Evolutionary conservation across 2,888 invertebrate genomes (phyloP).

Genomic region (Laspeyria flexula): DNA sequence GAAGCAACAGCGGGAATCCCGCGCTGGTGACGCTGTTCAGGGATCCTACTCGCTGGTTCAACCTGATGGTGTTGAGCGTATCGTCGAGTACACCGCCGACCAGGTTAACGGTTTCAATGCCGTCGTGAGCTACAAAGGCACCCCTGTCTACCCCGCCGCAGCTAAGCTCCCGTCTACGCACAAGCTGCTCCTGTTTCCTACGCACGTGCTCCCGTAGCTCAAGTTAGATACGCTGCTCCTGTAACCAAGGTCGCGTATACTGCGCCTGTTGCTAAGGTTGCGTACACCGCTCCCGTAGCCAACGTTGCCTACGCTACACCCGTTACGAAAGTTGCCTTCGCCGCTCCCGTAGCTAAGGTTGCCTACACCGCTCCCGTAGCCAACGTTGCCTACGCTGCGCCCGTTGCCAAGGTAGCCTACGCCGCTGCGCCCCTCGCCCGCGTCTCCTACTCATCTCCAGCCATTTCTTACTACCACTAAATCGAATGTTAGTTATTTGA

Average conservation of each 20-base stretch:
- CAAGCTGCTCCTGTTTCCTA: slow-evolving; percentile 46
- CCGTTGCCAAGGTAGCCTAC: slow-evolving; percentile 36
- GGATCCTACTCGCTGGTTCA: slow-evolving; percentile 81
- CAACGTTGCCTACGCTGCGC: slow-evolving; percentile 41
- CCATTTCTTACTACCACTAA: slow-evolving; percentile 74
- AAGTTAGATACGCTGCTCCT: slow-evolving; percentile 38
- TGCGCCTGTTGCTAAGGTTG: too few species aligned
- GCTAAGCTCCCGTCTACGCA: slow-evolving; percentile 38
- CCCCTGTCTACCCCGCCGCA: slow-evolving; percentile 51
- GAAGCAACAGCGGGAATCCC: slow-evolving; percentile 78
- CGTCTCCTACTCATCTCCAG: slow-evolving; percentile 69
- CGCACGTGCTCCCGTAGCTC: slow-evolving; percentile 42
- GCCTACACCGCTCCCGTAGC: slow-evolving; percentile 44
- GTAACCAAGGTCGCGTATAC: slow-evolving; percentile 27
- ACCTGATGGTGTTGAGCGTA: slow-evolving; percentile 77
- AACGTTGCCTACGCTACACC: slow-evolving; percentile 58
- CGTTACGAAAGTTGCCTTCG: slow-evolving; percentile 55
- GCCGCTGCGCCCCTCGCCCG: slow-evolving; percentile 53
- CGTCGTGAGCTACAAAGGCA: slow-evolving; percentile 74
- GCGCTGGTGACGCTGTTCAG: slow-evolving; percentile 74
- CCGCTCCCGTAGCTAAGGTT: slow-evolving; percentile 50
- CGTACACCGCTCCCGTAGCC: slow-evolving; percentile 47
- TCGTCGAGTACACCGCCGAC: slow-evolving; percentile 79
- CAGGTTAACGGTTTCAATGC: slow-evolving; percentile 78
- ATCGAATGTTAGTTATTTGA: slow-evolving; percentile 9